phyloP scores from a whole-genome alignment of 2,888 invertebrate species.

The Tenthredo livida region DNA sequence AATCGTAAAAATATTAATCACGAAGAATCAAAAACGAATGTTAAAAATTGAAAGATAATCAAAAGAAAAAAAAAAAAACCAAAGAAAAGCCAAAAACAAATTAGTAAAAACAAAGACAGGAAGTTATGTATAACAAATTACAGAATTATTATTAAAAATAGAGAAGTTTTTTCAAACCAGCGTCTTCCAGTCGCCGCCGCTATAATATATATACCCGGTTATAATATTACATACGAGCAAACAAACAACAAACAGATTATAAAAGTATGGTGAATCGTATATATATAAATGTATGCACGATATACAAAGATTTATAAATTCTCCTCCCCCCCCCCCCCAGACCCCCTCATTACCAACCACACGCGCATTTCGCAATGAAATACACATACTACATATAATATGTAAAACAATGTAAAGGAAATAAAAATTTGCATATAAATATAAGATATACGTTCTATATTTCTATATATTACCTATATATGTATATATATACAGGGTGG shows the following conservation, averaged over 20 bases:
- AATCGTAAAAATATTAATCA: background rate
- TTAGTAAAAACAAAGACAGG: background rate
- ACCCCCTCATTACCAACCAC: too few relatives aligned
- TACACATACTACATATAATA: slow-evolving; percentile 48
- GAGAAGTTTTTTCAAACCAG: slow-evolving; percentile 45
- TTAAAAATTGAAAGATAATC: background rate
- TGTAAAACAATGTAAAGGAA: slow-evolving; percentile 69
- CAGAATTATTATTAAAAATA: slow-evolving; percentile 7
- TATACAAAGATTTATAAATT: background rate
- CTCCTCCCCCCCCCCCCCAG: background rate
- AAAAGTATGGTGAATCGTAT: slow-evolving; percentile 19
- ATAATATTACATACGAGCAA: slow-evolving; percentile 14
- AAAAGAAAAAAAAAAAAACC: background rate
- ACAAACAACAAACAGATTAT: slow-evolving; percentile 11
- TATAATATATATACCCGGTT: slow-evolving; percentile 25
- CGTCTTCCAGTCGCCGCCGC: slow-evolving; percentile 54
- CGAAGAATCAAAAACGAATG: background rate
- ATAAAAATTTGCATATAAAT: slow-evolving; percentile 74
- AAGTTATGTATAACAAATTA: background rate
- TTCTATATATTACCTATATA: background rate
- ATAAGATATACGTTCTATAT: slow-evolving; percentile 69
- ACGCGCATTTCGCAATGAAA: slow-evolving; percentile 30
- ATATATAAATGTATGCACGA: background rate
- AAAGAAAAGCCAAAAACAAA: background rate
- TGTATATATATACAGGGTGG: too few relatives aligned